Percentiles rank a stretch among this genome's conserved stretches.
phyloP scores from a whole-genome alignment of 2,888 invertebrate genomes.

The Lacanobia oleracea region DNA sequence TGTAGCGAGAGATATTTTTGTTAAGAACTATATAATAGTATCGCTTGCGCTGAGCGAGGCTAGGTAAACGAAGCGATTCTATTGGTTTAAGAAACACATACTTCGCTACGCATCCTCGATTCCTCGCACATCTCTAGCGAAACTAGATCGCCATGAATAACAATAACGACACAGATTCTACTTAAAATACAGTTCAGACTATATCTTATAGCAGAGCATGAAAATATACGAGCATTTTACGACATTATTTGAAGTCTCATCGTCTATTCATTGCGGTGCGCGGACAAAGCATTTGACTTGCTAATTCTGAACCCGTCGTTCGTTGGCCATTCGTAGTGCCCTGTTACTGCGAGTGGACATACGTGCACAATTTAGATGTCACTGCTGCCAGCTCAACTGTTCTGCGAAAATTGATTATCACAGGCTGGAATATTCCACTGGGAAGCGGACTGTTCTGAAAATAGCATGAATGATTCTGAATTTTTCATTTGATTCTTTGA shows the following conservation, averaged over 20 bases:
- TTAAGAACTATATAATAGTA: background rate
- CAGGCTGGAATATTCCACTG: background rate
- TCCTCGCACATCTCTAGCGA: background rate
- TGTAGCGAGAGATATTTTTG: no score
- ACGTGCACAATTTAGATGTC: constrained; percentile 37
- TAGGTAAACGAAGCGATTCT: no score
- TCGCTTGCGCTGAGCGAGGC: no score
- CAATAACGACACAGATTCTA: constrained; percentile 15
- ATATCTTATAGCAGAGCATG: constrained; percentile 14
- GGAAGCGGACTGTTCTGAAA: background rate
- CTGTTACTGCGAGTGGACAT: constrained; percentile 32
- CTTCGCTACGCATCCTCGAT: no score
- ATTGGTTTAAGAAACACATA: no score
- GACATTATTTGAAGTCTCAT: constrained; percentile 53
- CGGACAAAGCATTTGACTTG: constrained; percentile 67
- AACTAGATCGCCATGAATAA: constrained; percentile 14
- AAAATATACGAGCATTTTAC: constrained; percentile 45
- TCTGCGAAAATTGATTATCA: constrained; percentile 30
- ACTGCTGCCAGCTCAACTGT: constrained; percentile 16
- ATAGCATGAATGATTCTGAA: background rate
- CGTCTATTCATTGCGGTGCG: constrained; percentile 61
- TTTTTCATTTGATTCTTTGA: background rate
- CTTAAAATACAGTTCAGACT: constrained; percentile 13
- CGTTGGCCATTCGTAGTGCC: constrained; percentile 43
- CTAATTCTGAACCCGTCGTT: constrained; percentile 54